These are phyloP conservation scores for Ia io DNA, from an alignment of 2,113 vertebrate genomes.

Conservation along the genomic window DNA sequence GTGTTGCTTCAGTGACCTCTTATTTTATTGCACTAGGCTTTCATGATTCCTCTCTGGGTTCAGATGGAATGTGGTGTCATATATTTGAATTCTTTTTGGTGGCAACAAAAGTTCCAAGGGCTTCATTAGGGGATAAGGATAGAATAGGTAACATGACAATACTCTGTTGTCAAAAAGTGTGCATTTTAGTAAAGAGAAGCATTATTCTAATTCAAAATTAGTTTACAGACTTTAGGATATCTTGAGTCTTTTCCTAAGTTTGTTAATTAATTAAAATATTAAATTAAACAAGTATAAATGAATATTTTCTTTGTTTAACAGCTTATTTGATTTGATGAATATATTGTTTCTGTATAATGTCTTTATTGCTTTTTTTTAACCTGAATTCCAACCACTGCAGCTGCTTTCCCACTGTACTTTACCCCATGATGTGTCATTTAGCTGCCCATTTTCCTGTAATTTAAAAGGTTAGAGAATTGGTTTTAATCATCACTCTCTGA, in stretches of 20 bases:
- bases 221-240: not conserved
- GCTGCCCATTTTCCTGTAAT: conserved; percentile 63
- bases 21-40: rapidly evolving
- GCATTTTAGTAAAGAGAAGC: not conserved
- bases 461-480: conserved; percentile 68
- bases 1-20: not conserved
- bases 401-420: not conserved
- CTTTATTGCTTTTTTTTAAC: conserved; percentile 7
- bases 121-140: not conserved
- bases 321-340: not conserved
- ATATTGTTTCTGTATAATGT: not conserved
- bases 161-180: not conserved
- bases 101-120: not conserved
- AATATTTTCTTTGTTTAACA: not conserved
- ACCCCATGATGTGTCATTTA: conserved; percentile 45
- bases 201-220: conserved; percentile 5
- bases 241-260: not conserved
- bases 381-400: conserved; percentile 8
- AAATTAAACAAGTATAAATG: conserved; percentile 24
- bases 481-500: conserved; percentile 63
- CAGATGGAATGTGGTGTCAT: not conserved
- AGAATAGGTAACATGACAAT: not conserved
- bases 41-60: not conserved
- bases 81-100: not conserved
- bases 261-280: conserved; percentile 34